Conservation (phyloP, 1,140 invertebrate genomes). For the Anagrus nilaparvatae region DNA sequence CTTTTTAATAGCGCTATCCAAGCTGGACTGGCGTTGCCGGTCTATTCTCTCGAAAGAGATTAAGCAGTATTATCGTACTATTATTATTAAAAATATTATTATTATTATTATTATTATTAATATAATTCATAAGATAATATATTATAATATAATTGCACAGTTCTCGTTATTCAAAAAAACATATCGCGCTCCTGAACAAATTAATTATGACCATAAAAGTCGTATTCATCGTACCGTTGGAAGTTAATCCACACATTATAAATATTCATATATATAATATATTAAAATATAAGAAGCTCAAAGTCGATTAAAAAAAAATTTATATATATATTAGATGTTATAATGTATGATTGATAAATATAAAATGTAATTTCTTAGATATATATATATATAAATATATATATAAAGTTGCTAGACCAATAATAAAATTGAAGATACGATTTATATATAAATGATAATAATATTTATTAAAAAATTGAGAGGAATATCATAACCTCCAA, state of each 20-base stretch:
- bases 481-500: too few species aligned
- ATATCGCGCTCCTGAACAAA: constrained; percentile 20
- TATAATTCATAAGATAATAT: too few species aligned
- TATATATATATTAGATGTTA: constrained; percentile 2
- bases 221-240: neutral
- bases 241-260: constrained; percentile 16
- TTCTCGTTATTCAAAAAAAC: constrained; percentile 22
- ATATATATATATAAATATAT: too few species aligned
- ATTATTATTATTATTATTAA: too few species aligned
- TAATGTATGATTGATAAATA: too few species aligned
- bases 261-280: constrained; percentile 13
- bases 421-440: neutral
- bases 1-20: neutral
- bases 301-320: constrained; percentile 5
- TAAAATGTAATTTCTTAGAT: too few species aligned
- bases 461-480: constrained; percentile 9
- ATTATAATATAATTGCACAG: too few species aligned
- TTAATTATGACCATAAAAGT: too few species aligned
- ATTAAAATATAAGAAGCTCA: constrained; percentile 7
- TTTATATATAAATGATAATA: neutral
- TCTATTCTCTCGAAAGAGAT: neutral
- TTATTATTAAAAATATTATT: too few species aligned
- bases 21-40: neutral
- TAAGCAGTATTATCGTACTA: neutral
- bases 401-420: neutral